Evolutionary conservation across 2,113 vertebrate species (phyloP).

Genomic region (Erpornis zantholeuca): DNA sequence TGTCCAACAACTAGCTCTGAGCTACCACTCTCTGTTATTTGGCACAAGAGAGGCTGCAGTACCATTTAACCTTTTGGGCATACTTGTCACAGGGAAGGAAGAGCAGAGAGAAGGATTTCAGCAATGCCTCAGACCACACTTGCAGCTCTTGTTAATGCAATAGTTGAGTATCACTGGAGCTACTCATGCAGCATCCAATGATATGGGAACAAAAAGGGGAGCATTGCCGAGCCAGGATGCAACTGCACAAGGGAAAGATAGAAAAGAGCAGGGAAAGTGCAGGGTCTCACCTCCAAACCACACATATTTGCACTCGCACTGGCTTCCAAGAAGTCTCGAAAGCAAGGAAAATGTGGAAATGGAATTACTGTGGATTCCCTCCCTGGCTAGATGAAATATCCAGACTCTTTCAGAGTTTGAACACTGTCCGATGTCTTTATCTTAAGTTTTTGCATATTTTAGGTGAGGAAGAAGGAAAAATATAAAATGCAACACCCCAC

Average conservation of each 20-base stretch:
- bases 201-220: not conserved
- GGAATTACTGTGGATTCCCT: not conserved
- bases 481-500: not conserved
- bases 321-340: not conserved
- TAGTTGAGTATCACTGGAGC: not conserved
- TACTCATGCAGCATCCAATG: not conserved
- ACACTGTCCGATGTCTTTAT: not conserved
- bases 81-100: not conserved
- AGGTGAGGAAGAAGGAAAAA: not conserved
- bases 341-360: not conserved
- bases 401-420: conserved; percentile 23
- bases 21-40: not conserved
- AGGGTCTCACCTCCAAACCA: not conserved
- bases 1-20: not conserved
- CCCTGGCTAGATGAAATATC: conserved; percentile 16
- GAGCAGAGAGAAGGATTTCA: not conserved
- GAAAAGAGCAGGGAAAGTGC: not conserved
- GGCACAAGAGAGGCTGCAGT: not conserved
- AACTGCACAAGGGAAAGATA: not conserved
- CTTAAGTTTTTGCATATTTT: conserved; percentile 1
- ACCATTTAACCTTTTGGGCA: not conserved
- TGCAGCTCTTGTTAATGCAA: not conserved
- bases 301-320: not conserved
- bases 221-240: not conserved
- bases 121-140: not conserved